Percentiles rank a stretch among this genome's conserved stretches.
phyloP scores from a whole-genome alignment of 2,888 invertebrate species.

The Platycheirus rosarum region DNA sequence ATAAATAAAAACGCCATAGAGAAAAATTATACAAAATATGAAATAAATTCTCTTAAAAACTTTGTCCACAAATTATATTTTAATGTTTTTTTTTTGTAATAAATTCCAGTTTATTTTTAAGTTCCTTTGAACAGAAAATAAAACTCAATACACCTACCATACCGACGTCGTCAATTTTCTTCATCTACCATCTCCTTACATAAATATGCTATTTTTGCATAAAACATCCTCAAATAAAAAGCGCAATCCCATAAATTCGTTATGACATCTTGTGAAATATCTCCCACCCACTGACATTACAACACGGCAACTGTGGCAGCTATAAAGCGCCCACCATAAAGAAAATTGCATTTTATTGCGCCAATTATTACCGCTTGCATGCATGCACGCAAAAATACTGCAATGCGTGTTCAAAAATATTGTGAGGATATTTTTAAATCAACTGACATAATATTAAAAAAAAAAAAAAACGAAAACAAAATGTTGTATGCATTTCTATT shows the following conservation, averaged over 20 bases:
- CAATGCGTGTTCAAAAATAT: slow-evolving; percentile 10
- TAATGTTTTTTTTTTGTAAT: no score
- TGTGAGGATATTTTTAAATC: slow-evolving; percentile 50
- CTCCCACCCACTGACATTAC: slow-evolving; percentile 38
- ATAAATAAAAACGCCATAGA: no score
- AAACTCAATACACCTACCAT: no score
- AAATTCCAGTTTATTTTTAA: no score
- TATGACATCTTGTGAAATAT: slow-evolving; percentile 63
- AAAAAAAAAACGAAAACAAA: slow-evolving; percentile 2
- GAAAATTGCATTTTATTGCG: slow-evolving; percentile 42
- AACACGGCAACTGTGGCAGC: not conserved
- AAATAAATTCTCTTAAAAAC: no score
- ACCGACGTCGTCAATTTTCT: no score
- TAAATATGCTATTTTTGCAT: slow-evolving; percentile 21
- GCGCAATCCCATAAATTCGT: slow-evolving; percentile 45
- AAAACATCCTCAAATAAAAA: slow-evolving; percentile 23
- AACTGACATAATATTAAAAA: slow-evolving; percentile 39
- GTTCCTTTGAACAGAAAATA: no score
- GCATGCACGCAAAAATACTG: slow-evolving; percentile 61
- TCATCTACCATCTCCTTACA: not conserved
- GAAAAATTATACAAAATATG: no score
- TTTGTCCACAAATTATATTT: no score
- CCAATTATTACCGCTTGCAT: slow-evolving; percentile 58
- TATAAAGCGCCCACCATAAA: slow-evolving; percentile 51
- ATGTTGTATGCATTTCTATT: not conserved